phyloP scores from a whole-genome alignment of 2,888 invertebrate species.

The Toxonevra muliebris region DNA sequence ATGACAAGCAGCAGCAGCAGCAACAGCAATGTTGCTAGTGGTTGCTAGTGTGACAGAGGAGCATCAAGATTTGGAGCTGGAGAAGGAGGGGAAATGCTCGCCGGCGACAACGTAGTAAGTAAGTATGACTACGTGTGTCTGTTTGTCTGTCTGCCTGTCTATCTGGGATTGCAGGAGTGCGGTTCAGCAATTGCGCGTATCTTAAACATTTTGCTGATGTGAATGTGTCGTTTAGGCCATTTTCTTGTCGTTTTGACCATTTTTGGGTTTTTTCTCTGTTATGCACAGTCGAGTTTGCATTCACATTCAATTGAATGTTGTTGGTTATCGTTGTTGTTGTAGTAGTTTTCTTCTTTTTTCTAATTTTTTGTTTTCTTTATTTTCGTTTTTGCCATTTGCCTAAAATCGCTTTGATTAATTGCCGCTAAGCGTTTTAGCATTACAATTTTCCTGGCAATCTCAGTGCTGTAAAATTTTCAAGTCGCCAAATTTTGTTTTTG shows the following conservation, averaged over 20 bases:
- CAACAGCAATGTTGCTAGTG: not conserved
- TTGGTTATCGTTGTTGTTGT: not conserved
- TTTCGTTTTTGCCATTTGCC: not conserved
- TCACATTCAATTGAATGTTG: not conserved
- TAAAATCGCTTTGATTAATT: conserved; percentile 31
- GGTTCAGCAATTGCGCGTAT: conserved; percentile 3
- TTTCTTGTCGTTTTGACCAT: conserved; percentile 1
- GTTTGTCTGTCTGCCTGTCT: no score
- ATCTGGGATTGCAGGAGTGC: no score
- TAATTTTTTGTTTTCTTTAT: not conserved
- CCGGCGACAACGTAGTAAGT: not conserved
- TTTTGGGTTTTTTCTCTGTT: not conserved
- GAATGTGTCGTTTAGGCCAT: not conserved
- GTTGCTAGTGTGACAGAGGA: not conserved
- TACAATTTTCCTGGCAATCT: not conserved
- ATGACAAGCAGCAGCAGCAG: conserved; percentile 8
- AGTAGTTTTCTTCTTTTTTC: not conserved
- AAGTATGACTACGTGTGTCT: no score
- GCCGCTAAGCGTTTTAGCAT: conserved; percentile 18
- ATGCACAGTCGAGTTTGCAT: no score
- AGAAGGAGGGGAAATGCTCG: not conserved
- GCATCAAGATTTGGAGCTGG: not conserved
- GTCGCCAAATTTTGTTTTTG: not conserved
- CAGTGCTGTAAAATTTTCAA: not conserved
- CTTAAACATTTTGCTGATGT: conserved; percentile 17